Evolutionary conservation across 92 coral and sea anemone genomes (phyloP).

Genomic region (Ricordea florida): DNA sequence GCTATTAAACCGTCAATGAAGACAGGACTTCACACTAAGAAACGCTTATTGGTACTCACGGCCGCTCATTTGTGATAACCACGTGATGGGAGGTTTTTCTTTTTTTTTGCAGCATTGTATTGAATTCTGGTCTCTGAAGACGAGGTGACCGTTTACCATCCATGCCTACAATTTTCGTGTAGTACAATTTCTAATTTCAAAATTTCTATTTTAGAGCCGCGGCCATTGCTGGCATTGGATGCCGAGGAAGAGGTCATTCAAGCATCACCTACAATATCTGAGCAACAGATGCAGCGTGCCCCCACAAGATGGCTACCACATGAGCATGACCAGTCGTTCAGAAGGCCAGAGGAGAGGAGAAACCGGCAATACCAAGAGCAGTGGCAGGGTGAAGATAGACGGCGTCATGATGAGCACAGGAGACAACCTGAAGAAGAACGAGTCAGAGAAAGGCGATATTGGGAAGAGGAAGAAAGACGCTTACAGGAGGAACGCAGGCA

Average conservation of each 20-base stretch:
- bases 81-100: background rate
- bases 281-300: slow-evolving; percentile 73
- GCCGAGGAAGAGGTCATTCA: slow-evolving; percentile 56
- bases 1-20: too few species aligned
- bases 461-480: slow-evolving; percentile 39
- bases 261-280: slow-evolving; percentile 80
- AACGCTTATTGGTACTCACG: too few species aligned
- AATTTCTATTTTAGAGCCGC: slow-evolving; percentile 47
- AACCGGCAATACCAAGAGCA: slow-evolving; percentile 34
- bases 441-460: slow-evolving; percentile 33
- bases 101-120: background rate
- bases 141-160: background rate
- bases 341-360: slow-evolving; percentile 29
- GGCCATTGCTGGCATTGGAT: slow-evolving; percentile 55
- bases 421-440: slow-evolving; percentile 32
- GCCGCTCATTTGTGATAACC: too few species aligned
- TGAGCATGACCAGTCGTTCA: slow-evolving; percentile 29
- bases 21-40: too few species aligned
- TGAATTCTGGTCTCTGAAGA: background rate
- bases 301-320: slow-evolving; percentile 68
- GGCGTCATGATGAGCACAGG: background rate
- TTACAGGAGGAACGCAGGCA: slow-evolving; percentile 29
- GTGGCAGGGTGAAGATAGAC: slow-evolving; percentile 55
- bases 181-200: background rate
- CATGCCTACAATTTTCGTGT: too few species aligned